Evolutionary conservation across 2,797 vertebrate species (phyloP), one percentile per base, ranked within the genome.

Genomic region (Crocodylus rhombifer): DNA sequence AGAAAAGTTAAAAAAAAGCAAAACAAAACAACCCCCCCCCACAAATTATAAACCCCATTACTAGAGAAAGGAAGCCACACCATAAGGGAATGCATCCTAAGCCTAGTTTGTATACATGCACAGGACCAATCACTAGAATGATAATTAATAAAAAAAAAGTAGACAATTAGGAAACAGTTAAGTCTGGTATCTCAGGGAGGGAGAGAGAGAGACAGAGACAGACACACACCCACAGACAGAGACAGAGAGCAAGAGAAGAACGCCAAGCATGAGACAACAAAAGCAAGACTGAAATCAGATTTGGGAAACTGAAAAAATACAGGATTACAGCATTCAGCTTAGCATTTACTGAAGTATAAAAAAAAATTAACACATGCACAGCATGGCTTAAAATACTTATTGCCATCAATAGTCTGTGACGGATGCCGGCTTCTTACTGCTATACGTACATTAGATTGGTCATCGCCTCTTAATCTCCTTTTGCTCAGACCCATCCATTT

Each of bases 401-500:
- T 97, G 92, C 81, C 92, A 85, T 86, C 92, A 95, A 96, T 25
- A 96, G 82, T 55, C 89, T 95, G 92, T 95, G 91, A 95, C 3
- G 63, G 83, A 94, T 95, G 81, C 85, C 73, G 20, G 87, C 81
- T 94, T 97, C 94, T 86, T 95, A 94, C 84, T 95, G 95, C 92
- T 95, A 94, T 93, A 83, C 51, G 36, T 95, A 93, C 91, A 95
- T 94, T 96, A 94, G 90, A 95, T 89, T 95, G 80, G 90, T 95
- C 93, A 95, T 93, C 90, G 87, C 80, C 96, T 97, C 96, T 97
- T 97, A 96, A 97, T 98, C 97, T 97, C 96, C 97, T 97, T 97
- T 94, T 96, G 94, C 97, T 98, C 96, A 97, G 97, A 95, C 94
- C 96, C 97, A 98, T 97, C 97, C 97, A 97, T 97, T 96, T 96